phyloP scores from a whole-genome alignment of 1,140 invertebrate species.

The Trachymyrmex cornetzi region DNA sequence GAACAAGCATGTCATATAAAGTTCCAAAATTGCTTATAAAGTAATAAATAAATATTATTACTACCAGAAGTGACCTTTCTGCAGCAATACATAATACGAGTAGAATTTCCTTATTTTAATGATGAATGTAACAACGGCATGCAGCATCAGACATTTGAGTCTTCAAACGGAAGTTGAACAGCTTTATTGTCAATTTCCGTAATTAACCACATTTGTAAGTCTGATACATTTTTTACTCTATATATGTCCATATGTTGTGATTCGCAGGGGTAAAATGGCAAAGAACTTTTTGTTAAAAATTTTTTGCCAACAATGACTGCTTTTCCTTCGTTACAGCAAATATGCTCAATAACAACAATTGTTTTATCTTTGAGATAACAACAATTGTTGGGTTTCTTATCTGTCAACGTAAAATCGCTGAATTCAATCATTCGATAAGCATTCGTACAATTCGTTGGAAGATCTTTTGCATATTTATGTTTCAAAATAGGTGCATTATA shows the following conservation, averaged over 20 bases:
- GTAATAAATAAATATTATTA: too few relatives aligned
- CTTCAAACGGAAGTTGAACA: neutral
- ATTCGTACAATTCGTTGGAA: conserved; percentile 1
- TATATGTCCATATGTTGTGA: conserved; percentile 2
- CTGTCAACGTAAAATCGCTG: conserved; percentile 3
- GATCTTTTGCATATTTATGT: neutral
- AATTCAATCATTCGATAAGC: conserved; percentile 12
- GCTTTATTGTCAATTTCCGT: conserved; percentile 10
- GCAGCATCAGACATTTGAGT: neutral
- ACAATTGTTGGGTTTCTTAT: conserved; percentile 13
- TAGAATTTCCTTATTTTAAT: too few relatives aligned
- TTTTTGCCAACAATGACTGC: conserved; percentile 14
- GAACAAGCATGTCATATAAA: too few relatives aligned
- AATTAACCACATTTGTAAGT: neutral
- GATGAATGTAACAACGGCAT: conserved; percentile 16
- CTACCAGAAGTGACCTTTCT: too few relatives aligned
- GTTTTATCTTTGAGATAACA: conserved; percentile 31
- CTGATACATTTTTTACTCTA: neutral
- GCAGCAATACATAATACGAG: too few relatives aligned
- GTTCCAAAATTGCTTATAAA: too few relatives aligned
- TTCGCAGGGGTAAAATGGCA: neutral
- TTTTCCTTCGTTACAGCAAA: neutral
- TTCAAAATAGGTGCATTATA: neutral
- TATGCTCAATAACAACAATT: conserved; percentile 30
- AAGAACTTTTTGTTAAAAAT: neutral